Evolutionary conservation across 2,113 vertebrate genomes (phyloP).

Genomic region (Narcine bancroftii): DNA sequence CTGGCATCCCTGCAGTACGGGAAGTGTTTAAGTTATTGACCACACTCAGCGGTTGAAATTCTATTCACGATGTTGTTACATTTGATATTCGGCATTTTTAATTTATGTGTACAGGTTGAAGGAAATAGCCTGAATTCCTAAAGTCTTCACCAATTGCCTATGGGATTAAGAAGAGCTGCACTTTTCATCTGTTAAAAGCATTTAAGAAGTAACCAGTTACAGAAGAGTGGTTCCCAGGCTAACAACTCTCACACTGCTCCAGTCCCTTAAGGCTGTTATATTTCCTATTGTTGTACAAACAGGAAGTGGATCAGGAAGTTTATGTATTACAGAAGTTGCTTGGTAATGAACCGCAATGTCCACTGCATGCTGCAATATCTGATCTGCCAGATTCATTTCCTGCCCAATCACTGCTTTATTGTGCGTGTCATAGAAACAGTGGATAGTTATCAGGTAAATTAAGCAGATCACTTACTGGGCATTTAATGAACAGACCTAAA

Average conservation of each 20-base stretch:
- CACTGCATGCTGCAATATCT: conserved; percentile 62
- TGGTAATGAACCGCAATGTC: conserved; percentile 56
- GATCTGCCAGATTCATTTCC: conserved; percentile 73
- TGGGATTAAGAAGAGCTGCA: background rate
- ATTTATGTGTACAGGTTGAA: background rate
- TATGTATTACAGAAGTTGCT: conserved; percentile 56
- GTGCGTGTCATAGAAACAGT: conserved; percentile 72
- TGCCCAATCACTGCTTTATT: conserved; percentile 74
- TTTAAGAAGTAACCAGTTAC: conserved; percentile 57
- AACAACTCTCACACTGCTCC: conserved; percentile 69
- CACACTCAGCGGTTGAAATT: background rate
- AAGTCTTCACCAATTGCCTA: background rate
- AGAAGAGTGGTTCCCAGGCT: conserved; percentile 57
- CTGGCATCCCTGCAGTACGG: background rate
- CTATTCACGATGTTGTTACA: background rate
- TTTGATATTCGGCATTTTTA: background rate
- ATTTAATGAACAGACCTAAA: conserved; percentile 10
- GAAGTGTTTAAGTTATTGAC: background rate
- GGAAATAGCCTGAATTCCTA: background rate
- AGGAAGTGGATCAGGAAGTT: conserved; percentile 51
- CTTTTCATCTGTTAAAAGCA: conserved; percentile 49
- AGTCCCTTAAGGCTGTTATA: conserved; percentile 65
- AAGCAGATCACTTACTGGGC: background rate
- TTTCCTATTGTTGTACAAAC: conserved; percentile 56
- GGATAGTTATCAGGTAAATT: conserved; percentile 57